A percentile compares a stretch with the other conserved stretches of the same genome.
Conservation (phyloP, 2,888 invertebrate genomes). For the Eledona agricola region DNA sequence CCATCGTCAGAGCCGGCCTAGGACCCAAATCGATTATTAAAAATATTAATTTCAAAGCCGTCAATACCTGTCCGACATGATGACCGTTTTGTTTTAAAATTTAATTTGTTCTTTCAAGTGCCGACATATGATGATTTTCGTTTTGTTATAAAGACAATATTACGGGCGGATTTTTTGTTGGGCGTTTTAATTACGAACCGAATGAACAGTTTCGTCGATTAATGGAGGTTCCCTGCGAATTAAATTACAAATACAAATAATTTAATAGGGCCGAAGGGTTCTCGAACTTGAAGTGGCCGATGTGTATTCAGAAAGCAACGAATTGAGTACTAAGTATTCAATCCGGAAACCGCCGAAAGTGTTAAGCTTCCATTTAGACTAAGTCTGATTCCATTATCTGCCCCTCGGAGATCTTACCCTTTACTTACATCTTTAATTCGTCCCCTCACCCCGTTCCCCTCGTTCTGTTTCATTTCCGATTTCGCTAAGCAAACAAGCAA, state of each 20-base stretch:
- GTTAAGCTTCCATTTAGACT: constrained; percentile 63
- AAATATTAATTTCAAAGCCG: constrained; percentile 58
- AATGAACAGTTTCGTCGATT: constrained; percentile 38
- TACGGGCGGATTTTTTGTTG: constrained; percentile 13
- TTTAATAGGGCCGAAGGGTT: constrained; percentile 55
- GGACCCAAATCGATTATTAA: constrained; percentile 58
- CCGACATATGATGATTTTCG: constrained; percentile 43
- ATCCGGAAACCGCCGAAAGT: constrained; percentile 63
- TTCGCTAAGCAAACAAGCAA: constrained; percentile 45
- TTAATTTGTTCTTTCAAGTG: constrained; percentile 48
- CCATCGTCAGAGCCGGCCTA: constrained; percentile 45
- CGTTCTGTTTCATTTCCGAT: constrained; percentile 44
- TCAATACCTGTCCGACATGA: constrained; percentile 51
- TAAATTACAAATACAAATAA: constrained; percentile 58
- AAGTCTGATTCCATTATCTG: constrained; percentile 64
- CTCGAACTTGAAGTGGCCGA: constrained; percentile 54
- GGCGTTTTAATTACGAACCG: constrained; percentile 10
- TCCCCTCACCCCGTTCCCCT: constrained; percentile 25
- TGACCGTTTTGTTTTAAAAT: constrained; percentile 49
- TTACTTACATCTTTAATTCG: constrained; percentile 47
- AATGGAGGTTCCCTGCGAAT: no score
- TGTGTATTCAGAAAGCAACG: constrained; percentile 60
- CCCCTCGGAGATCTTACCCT: constrained; percentile 61
- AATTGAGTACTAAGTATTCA: constrained; percentile 61
- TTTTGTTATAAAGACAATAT: constrained; percentile 31